Base-by-base conservation (phyloP, 1,140 invertebrate species). In the Aplysia californica region DNA sequence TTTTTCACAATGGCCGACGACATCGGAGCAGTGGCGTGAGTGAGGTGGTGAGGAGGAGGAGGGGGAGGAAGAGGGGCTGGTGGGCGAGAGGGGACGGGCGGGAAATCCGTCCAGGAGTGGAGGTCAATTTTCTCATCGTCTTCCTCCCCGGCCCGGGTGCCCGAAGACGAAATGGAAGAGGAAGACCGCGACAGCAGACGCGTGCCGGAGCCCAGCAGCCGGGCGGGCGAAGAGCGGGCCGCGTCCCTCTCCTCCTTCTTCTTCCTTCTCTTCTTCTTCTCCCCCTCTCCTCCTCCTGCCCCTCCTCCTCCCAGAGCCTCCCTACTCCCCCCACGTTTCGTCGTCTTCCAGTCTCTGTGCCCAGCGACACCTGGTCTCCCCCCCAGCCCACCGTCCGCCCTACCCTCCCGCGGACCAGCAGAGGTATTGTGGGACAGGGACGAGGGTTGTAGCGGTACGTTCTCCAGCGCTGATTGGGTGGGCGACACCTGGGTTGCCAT, bases 401-500 rank as follows among this genome's bases (percentile, higher is more conserved):
- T 50, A n/a, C 44, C 44, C 44, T 50, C n/a, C 44, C 10, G n/a
- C 44, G n/a, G 10, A 15, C n/a, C 44, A 50, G 44, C n/a, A 31
- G 10, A 10, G 23, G 10, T 4, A 10, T 4, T 4, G 64, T 4
- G 64, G 35, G 21, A 10, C 26, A 20, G 21, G 35, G 21, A 31
- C 10, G 5, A 23, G 36, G 23, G 15, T n/a, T n/a, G n/a, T n/a
- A n/a, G n/a, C n/a, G n/a, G n/a, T n/a, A n/a, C n/a, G n/a, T n/a
- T n/a, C n/a, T n/a, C n/a, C n/a, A n/a, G n/a, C n/a, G n/a, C n/a
- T n/a, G 31, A 66, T 10, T 18, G 6, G 39, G 55, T n/a, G 10
- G 58, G 70, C 6, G 31, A 3, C 1, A 36, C 35, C 33, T 85
- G 81, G 0, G 82, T 86, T 5, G 82, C 84, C 66, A 70, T 83